Evolutionary conservation across 1,140 invertebrate species (phyloP).

Genomic region (Bombus polaris): DNA sequence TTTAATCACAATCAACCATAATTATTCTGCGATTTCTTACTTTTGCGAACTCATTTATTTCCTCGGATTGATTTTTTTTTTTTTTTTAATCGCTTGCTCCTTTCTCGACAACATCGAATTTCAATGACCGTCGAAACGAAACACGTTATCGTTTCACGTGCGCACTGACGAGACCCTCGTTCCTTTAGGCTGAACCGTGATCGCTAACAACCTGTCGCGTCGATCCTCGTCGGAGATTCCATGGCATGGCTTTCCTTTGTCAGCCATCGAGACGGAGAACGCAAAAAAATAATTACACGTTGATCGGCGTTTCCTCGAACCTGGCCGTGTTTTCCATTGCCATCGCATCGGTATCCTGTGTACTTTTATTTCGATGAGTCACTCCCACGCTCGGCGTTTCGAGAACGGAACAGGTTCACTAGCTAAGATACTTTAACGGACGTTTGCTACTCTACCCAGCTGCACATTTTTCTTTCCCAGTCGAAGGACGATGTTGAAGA

Average conservation of each 20-base stretch:
- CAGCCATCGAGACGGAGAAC: slow-evolving; percentile 11
- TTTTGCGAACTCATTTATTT: neutral
- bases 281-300: slow-evolving; percentile 42
- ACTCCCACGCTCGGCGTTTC: slow-evolving; percentile 37
- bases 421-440: too few species aligned
- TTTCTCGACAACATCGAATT: neutral
- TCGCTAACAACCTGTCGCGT: slow-evolving; percentile 5
- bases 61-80: too few species aligned
- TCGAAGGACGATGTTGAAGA: too few species aligned
- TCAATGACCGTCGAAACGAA: neutral
- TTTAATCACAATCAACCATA: neutral
- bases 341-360: neutral
- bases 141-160: neutral
- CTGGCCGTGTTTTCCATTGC: slow-evolving; percentile 34
- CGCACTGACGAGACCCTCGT: neutral
- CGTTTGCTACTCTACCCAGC: too few species aligned
- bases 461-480: too few species aligned
- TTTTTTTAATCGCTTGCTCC: neutral
- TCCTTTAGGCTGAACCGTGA: neutral
- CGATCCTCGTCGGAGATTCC: slow-evolving; percentile 22
- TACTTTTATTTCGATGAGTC: slow-evolving; percentile 43
- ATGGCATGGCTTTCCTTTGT: slow-evolving; percentile 24
- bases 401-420: slow-evolving; percentile 29
- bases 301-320: slow-evolving; percentile 38
- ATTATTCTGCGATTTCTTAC: neutral